Conservation (phyloP, 37 sponge, comb jelly and placozoan species). For the Tethya wilhelma region DNA sequence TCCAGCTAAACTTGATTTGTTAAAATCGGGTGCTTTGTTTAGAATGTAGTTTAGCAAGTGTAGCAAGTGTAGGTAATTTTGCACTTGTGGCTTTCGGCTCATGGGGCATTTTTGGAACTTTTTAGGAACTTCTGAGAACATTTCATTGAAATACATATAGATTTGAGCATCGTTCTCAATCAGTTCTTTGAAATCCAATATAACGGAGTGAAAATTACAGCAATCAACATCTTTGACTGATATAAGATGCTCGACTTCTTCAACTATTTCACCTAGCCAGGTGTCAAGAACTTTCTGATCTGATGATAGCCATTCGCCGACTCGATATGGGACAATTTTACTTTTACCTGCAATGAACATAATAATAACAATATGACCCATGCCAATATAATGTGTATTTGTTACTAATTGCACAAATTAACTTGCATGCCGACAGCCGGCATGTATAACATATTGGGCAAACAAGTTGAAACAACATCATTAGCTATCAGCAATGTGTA, state of each 20-base stretch:
- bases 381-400: too few relatives aligned
- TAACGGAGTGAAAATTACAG: not conserved
- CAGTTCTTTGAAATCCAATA: slow-evolving; percentile 10
- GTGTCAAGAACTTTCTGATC: slow-evolving; percentile 28
- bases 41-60: slow-evolving; percentile 30
- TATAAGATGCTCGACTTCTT: slow-evolving; percentile 32
- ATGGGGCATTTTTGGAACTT: not conserved
- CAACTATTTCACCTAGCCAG: slow-evolving; percentile 32
- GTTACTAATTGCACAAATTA: too few relatives aligned
- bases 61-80: slow-evolving; percentile 28
- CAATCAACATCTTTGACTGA: not conserved
- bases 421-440: too few relatives aligned
- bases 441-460: too few relatives aligned
- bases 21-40: slow-evolving; percentile 39
- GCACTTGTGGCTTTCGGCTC: slow-evolving; percentile 43
- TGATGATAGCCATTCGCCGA: slow-evolving; percentile 39
- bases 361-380: too few relatives aligned
- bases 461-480: too few relatives aligned
- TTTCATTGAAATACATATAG: slow-evolving; percentile 22
- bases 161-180: slow-evolving; percentile 26
- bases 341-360: too few relatives aligned
- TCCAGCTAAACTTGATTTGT: slow-evolving; percentile 21
- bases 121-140: slow-evolving; percentile 24
- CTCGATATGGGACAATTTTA: slow-evolving; percentile 35
- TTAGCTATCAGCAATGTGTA: too few relatives aligned